Percentiles rank a stretch among this genome's conserved stretches.
phyloP scores from a whole-genome alignment of 1,140 invertebrate genomes.

The Eciton burchellii region DNA sequence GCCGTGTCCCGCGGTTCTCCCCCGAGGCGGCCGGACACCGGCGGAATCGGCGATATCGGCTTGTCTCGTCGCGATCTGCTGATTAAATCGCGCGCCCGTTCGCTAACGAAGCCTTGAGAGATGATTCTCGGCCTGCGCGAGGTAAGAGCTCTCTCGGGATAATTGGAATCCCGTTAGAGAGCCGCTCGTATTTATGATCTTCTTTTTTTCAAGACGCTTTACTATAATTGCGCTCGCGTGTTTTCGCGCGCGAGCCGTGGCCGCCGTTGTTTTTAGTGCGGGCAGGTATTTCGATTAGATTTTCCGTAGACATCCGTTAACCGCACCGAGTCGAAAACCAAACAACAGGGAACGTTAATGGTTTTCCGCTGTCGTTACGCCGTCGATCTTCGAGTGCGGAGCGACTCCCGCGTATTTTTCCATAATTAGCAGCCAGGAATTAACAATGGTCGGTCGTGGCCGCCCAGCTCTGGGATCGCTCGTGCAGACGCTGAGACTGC shows the following conservation, averaged over 20 bases:
- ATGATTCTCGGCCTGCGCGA: too few relatives aligned
- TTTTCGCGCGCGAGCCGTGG: conserved; percentile 16
- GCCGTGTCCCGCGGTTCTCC: neutral
- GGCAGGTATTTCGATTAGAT: conserved; percentile 58
- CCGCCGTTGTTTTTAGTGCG: conserved; percentile 42
- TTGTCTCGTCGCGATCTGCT: neutral
- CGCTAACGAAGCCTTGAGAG: too few relatives aligned
- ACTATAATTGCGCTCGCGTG: conserved; percentile 8
- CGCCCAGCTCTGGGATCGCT: conserved; percentile 70
- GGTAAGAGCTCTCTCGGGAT: too few relatives aligned
- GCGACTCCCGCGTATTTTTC: conserved; percentile 76
- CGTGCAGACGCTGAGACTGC: conserved; percentile 75
- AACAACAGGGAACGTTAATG: conserved; percentile 68
- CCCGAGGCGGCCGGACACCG: neutral
- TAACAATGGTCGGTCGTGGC: conserved; percentile 72
- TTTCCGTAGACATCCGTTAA: conserved; percentile 54
- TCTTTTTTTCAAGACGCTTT: neutral
- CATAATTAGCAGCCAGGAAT: conserved; percentile 79
- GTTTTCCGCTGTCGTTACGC: conserved; percentile 72
- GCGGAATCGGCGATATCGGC: neutral
- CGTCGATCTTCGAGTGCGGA: conserved; percentile 67
- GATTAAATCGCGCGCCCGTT: too few relatives aligned
- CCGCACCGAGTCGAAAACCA: conserved; percentile 63
- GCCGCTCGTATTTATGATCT: neutral
- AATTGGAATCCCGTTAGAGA: conserved; percentile 4